A percentile compares a stretch with the other conserved stretches of the same genome.
phyloP scores from a whole-genome alignment of 2,113 vertebrate species.

The Perccottus glenii region DNA sequence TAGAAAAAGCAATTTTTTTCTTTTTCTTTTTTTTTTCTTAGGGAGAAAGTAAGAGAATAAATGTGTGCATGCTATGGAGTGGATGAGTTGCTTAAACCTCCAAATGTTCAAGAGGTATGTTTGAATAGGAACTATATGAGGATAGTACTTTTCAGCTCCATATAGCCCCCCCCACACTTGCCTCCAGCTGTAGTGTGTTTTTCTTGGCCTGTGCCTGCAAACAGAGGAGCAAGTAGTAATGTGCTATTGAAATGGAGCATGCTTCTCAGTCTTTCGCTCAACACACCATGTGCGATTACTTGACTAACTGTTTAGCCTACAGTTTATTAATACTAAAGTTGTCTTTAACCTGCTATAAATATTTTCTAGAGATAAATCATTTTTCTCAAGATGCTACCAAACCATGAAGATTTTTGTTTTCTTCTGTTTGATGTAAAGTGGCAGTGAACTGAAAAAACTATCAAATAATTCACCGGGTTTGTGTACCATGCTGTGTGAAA shows the following conservation, averaged over 20 bases:
- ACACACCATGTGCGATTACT: slow-evolving; percentile 6
- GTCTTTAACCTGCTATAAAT: not conserved
- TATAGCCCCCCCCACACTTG: slow-evolving; percentile 16
- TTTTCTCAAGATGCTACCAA: too few species aligned
- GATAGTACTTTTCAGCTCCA: slow-evolving; percentile 30
- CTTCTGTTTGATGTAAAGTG: too few species aligned
- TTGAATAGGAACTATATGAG: slow-evolving; percentile 62
- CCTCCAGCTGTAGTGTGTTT: slow-evolving; percentile 72
- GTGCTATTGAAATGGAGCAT: slow-evolving; percentile 36
- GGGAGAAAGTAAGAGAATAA: slow-evolving; percentile 13
- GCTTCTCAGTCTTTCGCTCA: slow-evolving; percentile 13
- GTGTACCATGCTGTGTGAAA: slow-evolving; percentile 29
- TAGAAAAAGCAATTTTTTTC: slow-evolving; percentile 54
- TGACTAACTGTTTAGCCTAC: slow-evolving; percentile 11
- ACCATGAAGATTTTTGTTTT: too few species aligned
- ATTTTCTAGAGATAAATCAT: too few species aligned
- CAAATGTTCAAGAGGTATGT: slow-evolving; percentile 38
- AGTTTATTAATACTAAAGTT: not conserved
- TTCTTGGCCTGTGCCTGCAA: slow-evolving; percentile 57
- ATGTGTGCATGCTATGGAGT: slow-evolving; percentile 20
- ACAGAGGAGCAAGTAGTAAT: slow-evolving; percentile 64
- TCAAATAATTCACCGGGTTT: slow-evolving; percentile 9
- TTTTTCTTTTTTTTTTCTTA: too few species aligned
- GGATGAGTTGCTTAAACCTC: slow-evolving; percentile 39
- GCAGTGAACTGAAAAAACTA: not conserved